A percentile compares a stretch with the other conserved stretches of the same genome.
Evolutionary conservation across 2,888 invertebrate genomes (phyloP).

Genomic region (Xylota segnis): DNA sequence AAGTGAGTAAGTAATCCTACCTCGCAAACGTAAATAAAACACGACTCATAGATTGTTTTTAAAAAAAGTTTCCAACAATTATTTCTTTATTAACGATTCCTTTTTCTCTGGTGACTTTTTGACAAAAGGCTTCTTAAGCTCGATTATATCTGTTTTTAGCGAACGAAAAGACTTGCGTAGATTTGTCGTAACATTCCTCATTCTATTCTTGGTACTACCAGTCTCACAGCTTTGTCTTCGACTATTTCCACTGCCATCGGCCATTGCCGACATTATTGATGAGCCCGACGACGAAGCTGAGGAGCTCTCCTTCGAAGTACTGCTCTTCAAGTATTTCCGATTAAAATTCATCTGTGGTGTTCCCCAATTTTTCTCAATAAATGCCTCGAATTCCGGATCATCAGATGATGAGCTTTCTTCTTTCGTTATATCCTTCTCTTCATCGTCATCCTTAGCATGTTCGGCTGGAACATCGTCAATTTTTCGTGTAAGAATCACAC

Average conservation of each 20-base stretch:
- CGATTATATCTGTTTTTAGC: constrained; percentile 80
- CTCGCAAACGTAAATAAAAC: too few relatives aligned
- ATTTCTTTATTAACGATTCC: constrained; percentile 70
- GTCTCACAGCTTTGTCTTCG: constrained; percentile 29
- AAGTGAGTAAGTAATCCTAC: too few relatives aligned
- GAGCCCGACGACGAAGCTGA: constrained; percentile 65
- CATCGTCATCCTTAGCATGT: constrained; percentile 25
- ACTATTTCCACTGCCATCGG: constrained; percentile 72
- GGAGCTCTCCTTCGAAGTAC: constrained; percentile 77
- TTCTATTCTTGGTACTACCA: constrained; percentile 79
- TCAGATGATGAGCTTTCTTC: constrained; percentile 24
- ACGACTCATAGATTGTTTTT: not conserved
- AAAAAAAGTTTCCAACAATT: constrained; percentile 51
- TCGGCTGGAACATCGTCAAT: constrained; percentile 76
- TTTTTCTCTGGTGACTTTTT: constrained; percentile 79
- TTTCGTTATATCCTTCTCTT: constrained; percentile 19
- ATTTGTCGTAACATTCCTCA: constrained; percentile 81
- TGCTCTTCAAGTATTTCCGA: constrained; percentile 81
- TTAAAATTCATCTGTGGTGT: constrained; percentile 83
- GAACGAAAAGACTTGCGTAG: constrained; percentile 82
- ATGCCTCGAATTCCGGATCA: constrained; percentile 78
- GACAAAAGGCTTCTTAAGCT: constrained; percentile 81
- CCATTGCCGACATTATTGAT: constrained; percentile 43
- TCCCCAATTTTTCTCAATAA: constrained; percentile 82
- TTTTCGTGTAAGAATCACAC: constrained; percentile 81